Evolutionary conservation across 2,113 vertebrate genomes (phyloP).

Genomic region (Ptyas mucosa): DNA sequence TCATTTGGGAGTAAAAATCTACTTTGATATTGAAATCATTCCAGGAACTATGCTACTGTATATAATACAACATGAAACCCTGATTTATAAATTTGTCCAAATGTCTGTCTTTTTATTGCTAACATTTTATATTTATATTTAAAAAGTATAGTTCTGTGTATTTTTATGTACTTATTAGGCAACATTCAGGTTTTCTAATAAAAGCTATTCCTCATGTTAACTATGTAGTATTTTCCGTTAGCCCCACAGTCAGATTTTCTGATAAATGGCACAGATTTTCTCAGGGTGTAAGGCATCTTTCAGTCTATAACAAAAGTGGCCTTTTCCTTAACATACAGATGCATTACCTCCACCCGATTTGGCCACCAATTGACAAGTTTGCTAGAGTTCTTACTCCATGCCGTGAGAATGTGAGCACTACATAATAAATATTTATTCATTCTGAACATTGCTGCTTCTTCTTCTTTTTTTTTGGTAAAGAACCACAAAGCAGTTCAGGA

Average conservation of each 20-base stretch:
- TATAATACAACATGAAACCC: background rate
- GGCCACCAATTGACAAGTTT: background rate
- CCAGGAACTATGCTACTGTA: background rate
- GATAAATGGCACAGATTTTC: background rate
- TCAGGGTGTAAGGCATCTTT: background rate
- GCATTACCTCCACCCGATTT: background rate
- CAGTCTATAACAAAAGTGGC: background rate
- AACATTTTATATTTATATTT: background rate
- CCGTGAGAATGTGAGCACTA: background rate
- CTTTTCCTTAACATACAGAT: background rate
- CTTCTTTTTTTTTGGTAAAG: background rate
- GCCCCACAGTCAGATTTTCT: background rate
- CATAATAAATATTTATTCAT: background rate
- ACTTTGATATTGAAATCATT: background rate
- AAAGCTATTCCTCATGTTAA: background rate
- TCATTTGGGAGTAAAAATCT: background rate
- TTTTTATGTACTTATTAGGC: background rate
- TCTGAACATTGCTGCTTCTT: background rate
- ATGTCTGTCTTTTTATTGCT: background rate
- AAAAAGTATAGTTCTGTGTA: background rate
- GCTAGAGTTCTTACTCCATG: background rate
- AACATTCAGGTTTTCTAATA: background rate
- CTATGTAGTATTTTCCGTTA: background rate
- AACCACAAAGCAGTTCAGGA: background rate
- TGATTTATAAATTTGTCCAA: background rate